A percentile compares a stretch with the other conserved stretches of the same genome.
Evolutionary conservation across 2,113 vertebrate species (phyloP).

Genomic region (Lathamus discolor): DNA sequence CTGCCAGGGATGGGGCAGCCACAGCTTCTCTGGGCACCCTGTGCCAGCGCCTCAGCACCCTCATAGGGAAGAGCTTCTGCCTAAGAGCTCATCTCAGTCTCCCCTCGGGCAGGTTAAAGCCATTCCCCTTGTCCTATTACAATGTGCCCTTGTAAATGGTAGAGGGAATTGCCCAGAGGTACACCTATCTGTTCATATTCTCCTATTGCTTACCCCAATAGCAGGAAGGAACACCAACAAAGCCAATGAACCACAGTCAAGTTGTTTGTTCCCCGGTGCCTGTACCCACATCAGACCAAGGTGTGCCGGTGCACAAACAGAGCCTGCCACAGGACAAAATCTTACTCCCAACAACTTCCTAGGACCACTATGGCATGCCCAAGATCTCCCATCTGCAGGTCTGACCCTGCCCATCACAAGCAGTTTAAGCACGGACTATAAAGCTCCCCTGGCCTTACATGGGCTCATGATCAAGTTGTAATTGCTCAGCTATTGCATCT

Average conservation of each 20-base stretch:
- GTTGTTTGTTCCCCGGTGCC: background rate
- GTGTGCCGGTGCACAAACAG: background rate
- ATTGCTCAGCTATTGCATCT: slow-evolving; percentile 51
- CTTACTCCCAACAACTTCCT: background rate
- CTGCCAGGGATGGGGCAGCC: too few relatives aligned
- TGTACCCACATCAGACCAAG: background rate
- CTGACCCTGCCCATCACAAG: background rate
- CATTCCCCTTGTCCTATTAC: background rate
- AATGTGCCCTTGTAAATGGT: background rate
- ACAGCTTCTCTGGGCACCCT: too few relatives aligned
- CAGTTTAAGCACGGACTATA: background rate
- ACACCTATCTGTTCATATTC: background rate
- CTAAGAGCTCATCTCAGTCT: background rate
- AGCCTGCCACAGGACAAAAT: background rate
- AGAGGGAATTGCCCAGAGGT: background rate
- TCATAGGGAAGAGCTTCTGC: background rate
- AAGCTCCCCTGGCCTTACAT: background rate
- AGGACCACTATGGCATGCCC: background rate
- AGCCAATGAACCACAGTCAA: background rate
- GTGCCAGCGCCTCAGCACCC: too few relatives aligned
- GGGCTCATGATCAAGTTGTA: slow-evolving; percentile 35
- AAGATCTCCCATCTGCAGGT: background rate
- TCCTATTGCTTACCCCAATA: background rate
- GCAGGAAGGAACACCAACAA: background rate
- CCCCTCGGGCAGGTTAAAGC: background rate